Evolutionary conservation across 2,797 vertebrate genomes (phyloP), one percentile per base, ranked within the genome.

Genomic region (Onychomys torridus): DNA sequence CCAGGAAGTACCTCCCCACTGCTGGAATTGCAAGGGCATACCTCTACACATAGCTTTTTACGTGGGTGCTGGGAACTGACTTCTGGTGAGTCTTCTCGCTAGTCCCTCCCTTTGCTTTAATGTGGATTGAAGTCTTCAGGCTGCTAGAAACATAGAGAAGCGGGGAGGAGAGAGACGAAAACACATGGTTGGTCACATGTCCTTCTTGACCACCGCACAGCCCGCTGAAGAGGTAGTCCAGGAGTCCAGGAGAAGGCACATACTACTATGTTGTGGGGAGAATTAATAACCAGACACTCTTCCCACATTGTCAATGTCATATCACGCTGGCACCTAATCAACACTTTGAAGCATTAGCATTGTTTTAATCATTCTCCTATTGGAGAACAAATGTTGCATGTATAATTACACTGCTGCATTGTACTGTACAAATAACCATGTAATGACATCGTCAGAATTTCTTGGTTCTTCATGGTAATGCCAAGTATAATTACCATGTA

Each of bases 401-500:
- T 98, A 98, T 99, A 98, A 98, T 99, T 98, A 98, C 98, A 98
- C 84, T 97, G 98, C 97, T 98, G 97, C 89, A 98, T 99, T 98
- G 98, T 98, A 98, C 98, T 98, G 97, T 97, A 98, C 98, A 99
- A 98, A 98, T 98, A 98, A 98, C 98, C 98, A 98, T 98, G 98
- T 98, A 98, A 99, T 98, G 97, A 98, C 98, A 98, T 98, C 97
- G 98, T 98, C 98, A 98, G 97, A 98, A 98, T 98, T 99, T 98
- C 98, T 98, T 98, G 98, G 97, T 98, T 98, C 98, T 98, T 99
- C 98, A 98, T 98, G 98, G 98, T 97, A 98, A 98, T 97, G 97
- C 96, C 97, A 98, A 98, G 97, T 97, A 98, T 98, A 99, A 99
- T 99, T 99, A 98, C 98, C 98, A 98, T 98, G 98, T 98, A 99